These are phyloP conservation scores for Ondatra zibethicus DNA, from an alignment of 2,113 vertebrate species.

Conservation along the genomic window DNA sequence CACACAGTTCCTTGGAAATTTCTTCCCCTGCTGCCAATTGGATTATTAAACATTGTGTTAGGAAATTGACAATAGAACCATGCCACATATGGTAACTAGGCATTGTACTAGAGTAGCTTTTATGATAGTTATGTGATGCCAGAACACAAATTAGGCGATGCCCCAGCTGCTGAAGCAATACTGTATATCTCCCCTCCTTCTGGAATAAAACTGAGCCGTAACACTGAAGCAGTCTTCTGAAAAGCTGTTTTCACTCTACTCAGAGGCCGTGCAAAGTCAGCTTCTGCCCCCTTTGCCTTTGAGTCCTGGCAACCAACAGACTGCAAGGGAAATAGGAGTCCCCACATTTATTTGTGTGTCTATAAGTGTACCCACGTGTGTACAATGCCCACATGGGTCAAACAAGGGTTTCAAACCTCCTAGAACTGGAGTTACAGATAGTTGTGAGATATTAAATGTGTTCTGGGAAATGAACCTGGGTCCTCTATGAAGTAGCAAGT, in stretches of 20 bases:
- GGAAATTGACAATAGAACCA: not conserved
- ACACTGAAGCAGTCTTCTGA: not conserved
- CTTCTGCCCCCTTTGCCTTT: not conserved
- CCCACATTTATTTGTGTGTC: not conserved
- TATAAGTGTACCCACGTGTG: not conserved
- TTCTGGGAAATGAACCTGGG: too few species aligned
- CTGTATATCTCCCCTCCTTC: not conserved
- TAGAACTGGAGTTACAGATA: not conserved
- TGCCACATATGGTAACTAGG: too few species aligned
- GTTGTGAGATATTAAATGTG: not conserved
- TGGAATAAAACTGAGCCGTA: not conserved
- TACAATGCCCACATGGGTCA: not conserved
- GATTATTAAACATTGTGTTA: not conserved
- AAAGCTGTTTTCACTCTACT: not conserved
- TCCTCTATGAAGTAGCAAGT: not conserved
- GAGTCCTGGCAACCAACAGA: not conserved
- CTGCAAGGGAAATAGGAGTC: too few species aligned
- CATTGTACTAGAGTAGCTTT: not conserved
- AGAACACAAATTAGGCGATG: not conserved
- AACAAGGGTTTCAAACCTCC: not conserved
- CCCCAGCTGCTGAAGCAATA: not conserved
- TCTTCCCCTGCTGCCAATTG: not conserved
- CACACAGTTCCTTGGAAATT: not conserved
- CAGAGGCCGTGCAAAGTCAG: not conserved
- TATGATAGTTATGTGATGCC: not conserved